phyloP scores from a whole-genome alignment of 2,888 invertebrate species.

The Choristoneura rosaceana region DNA sequence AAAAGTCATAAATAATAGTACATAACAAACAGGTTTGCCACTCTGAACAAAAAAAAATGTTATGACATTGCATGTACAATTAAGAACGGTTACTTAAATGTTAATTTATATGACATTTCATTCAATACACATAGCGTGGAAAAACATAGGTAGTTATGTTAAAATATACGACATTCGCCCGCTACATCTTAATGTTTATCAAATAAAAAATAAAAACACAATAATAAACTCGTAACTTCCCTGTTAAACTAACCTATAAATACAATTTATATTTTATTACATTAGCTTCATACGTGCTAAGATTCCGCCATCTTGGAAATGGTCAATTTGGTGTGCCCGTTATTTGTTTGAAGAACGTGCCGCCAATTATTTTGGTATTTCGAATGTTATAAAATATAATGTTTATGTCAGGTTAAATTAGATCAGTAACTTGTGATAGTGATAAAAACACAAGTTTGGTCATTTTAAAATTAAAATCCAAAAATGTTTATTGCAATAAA shows the following conservation, averaged over 20 bases:
- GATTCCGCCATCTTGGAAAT: neutral
- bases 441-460: neutral
- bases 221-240: neutral
- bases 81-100: too few species aligned
- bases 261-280: neutral
- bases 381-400: slow-evolving; percentile 14
- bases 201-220: neutral
- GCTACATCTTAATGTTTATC: neutral
- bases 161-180: too few species aligned
- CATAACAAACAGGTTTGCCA: too few species aligned
- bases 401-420: slow-evolving; percentile 10
- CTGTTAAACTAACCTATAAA: neutral
- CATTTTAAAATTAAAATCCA: too few species aligned
- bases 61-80: too few species aligned
- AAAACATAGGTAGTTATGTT: too few species aligned
- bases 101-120: too few species aligned
- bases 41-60: too few species aligned
- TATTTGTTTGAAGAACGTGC: neutral
- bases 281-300: neutral
- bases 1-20: too few species aligned
- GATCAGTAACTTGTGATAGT: slow-evolving; percentile 4
- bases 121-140: neutral
- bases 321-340: slow-evolving; percentile 3
- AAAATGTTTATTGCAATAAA: too few species aligned
- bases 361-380: slow-evolving; percentile 8